phyloP scores from a whole-genome alignment of 92 coral and sea anemone genomes.

The Phenganax subtilis region DNA sequence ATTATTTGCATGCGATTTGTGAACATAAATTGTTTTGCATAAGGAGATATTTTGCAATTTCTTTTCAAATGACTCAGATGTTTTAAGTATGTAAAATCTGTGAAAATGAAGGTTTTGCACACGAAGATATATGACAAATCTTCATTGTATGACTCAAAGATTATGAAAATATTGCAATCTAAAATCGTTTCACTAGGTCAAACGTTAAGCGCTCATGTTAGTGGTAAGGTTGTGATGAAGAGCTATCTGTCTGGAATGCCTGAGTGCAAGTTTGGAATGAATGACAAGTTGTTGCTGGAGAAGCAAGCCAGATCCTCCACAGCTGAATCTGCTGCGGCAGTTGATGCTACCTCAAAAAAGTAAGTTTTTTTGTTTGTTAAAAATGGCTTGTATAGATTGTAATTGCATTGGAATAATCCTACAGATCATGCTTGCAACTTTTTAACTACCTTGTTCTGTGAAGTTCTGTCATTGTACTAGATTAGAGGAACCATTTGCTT shows the following conservation, averaged over 20 bases:
- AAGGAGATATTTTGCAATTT: no score
- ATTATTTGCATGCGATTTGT: neutral
- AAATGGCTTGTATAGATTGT: neutral
- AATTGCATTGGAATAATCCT: no score
- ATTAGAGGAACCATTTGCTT: no score
- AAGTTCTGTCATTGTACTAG: no score
- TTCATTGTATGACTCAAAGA: no score
- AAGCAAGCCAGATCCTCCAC: constrained; percentile 80
- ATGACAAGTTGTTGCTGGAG: constrained; percentile 94
- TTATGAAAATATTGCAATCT: neutral
- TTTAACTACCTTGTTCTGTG: no score
- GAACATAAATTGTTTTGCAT: no score
- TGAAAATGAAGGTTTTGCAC: no score
- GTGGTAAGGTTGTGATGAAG: constrained; percentile 97
- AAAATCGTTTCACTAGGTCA: constrained; percentile 59
- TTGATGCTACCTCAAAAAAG: constrained; percentile 69
- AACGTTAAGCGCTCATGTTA: constrained; percentile 96
- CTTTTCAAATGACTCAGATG: no score
- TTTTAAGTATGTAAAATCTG: no score
- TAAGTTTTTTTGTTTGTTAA: constrained; percentile 28
- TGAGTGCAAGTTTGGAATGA: constrained; percentile 99
- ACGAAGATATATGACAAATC: no score
- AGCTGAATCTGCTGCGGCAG: constrained; percentile 71
- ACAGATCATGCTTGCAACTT: no score
- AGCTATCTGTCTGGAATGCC: constrained; percentile 99